A percentile compares a stretch with the other conserved stretches of the same genome.
phyloP scores from a whole-genome alignment of 1,140 invertebrate genomes.

The Pteromalus puparum region DNA sequence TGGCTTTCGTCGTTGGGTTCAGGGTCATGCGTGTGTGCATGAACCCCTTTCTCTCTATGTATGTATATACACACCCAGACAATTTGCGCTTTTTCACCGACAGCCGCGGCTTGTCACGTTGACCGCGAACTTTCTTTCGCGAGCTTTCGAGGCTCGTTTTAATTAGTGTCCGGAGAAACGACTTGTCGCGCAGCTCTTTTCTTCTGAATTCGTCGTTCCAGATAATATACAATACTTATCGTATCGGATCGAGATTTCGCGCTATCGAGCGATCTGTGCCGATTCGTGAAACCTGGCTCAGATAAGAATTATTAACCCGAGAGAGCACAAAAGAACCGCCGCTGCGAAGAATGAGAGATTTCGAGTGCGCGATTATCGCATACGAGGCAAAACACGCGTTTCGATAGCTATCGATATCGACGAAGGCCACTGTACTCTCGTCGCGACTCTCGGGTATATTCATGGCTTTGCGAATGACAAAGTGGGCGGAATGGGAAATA shows the following conservation, averaged over 20 bases:
- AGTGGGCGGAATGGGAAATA: not conserved
- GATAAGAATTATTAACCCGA: too few relatives aligned
- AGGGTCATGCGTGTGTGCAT: constrained; percentile 70
- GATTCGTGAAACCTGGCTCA: too few relatives aligned
- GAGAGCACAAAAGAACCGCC: not conserved
- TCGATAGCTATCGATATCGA: constrained; percentile 9
- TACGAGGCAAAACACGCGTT: not conserved
- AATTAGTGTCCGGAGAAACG: not conserved
- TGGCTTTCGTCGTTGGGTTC: constrained; percentile 68
- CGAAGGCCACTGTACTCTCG: not conserved
- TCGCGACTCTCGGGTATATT: not conserved
- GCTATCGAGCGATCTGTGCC: too few relatives aligned
- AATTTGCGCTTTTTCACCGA: not conserved
- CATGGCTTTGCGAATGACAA: not conserved
- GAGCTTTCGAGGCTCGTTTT: not conserved
- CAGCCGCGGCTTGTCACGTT: not conserved
- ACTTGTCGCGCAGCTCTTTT: too few relatives aligned
- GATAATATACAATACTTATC: too few relatives aligned
- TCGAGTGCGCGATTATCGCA: not conserved
- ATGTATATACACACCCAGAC: not conserved
- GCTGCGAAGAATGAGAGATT: not conserved
- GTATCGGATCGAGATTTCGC: too few relatives aligned
- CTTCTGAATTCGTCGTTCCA: too few relatives aligned
- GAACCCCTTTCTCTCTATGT: constrained; percentile 58
- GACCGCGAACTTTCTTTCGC: not conserved